Base-by-base conservation (phyloP, 2,888 invertebrate genomes). In the Leptinotarsa rubiginosa region DNA sequence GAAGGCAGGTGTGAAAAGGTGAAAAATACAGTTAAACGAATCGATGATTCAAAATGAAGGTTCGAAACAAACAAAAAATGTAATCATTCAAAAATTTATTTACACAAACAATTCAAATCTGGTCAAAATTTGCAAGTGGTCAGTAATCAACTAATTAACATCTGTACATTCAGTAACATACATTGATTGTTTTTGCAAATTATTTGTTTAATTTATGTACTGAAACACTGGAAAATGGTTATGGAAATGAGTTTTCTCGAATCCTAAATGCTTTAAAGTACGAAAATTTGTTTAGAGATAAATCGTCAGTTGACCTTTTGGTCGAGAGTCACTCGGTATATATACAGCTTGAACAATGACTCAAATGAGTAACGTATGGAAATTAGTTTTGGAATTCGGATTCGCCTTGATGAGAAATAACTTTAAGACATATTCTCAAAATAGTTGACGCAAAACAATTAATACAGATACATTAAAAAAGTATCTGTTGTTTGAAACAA, bases 161-260 rank as follows among this genome's bases (percentile, higher is more conserved):
- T 16, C 25, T 70, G 31, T 50, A 73, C 66, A 69, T 72, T 71
- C 47, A 69, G 50, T 71, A 59, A 41, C 25, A 25, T 70, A 75
- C 73, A 76, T 52, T 78, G 76, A 76, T 76, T 78, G 76, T 15
- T 74, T 74, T 74, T 50, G 73, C 68, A 75, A 77, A 67, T 74
- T 10, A 70, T 54, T 70, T 54, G 47, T 71, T 62, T 54, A 25
- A 59, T 68, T 69, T 62, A 47, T 70, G 54, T 72, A 56, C 67
- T 73, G 70, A 16, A 69, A 59, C 67, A 74, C 67, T 65, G 22
- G 25, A 67, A 70, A 69, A 70, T 47, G 41, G 65, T 59, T 67
- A 72, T 25, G 59, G 52, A 69, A 47, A 50, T 18, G 10, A 49
- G 50, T 31, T 16, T 52, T 41, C 10, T 31, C 47, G 47, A 66